Base-by-base conservation (phyloP, 2,113 vertebrate genomes). In the Nothocercus nigrocapillus region DNA sequence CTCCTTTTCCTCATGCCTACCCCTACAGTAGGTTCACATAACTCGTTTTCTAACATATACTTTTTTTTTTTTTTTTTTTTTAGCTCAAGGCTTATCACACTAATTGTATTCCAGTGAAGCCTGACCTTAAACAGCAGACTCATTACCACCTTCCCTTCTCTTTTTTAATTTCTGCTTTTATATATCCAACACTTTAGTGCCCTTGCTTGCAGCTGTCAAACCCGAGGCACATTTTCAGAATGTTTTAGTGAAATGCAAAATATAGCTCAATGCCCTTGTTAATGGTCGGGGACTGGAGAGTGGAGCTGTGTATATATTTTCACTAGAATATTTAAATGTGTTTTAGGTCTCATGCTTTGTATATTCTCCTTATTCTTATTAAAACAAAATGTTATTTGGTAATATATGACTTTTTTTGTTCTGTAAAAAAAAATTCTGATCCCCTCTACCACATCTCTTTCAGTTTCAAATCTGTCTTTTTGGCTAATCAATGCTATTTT, bases 111-210 rank as follows among this genome's bases (percentile, higher is more conserved):
- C 77, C 91, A 90, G 9, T 66, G 76, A 59, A 81, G 42, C 73
- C 44, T 96, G 88, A 67, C 82, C 17, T 0, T 90, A 88, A 70
- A 61, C 51, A 58, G 68, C 88, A 90, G 76, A 27, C 30, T 94
- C 76, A 88, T 94, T 95, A 84, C 76, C 34, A 86, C 51, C 25
- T 22, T 64, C 40, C 76, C 94, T 91, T 91, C 59, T 53, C 63
- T 93, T 89, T 68, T 61, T 40, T 64, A 83, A 81, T 83, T 91
- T 56, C 68, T 59, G 28, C 47, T 72, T 76, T 81, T 93, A 88
- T 28, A 38, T 70, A 75, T 70, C 25, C 56, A 85, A 3, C 34
- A n/a, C 59, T 88, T 56, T 53, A 9, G 30, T 94, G 53, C 44
- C 51, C 54, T 76, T 78, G 17, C 51, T 85, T 72, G 61, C 75